Conservation (phyloP, 2,888 invertebrate species). For the Lottia gigantea region DNA sequence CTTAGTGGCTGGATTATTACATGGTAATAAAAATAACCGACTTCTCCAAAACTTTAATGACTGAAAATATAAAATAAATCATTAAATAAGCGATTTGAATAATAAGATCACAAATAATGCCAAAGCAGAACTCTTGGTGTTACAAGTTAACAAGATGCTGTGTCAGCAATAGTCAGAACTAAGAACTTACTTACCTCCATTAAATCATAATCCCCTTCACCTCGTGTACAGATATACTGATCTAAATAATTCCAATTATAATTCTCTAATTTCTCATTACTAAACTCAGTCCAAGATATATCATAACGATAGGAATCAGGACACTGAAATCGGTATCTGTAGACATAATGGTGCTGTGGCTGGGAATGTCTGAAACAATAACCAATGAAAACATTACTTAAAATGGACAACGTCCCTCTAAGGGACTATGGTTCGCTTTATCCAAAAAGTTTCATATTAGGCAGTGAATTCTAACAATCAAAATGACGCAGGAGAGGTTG, state of each 20-base stretch:
- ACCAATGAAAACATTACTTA: no score
- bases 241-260: conserved; percentile 99
- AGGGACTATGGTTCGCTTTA: no score
- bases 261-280: conserved; percentile 92
- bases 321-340: conserved; percentile 67
- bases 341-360: conserved; percentile 86
- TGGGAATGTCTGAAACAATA: conserved; percentile 83
- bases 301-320: conserved; percentile 76
- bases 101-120: no score
- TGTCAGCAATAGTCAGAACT: neutral
- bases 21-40: conserved; percentile 87
- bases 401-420: no score
- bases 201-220: conserved; percentile 84
- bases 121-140: no score
- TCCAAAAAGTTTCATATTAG: no score
- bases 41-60: conserved; percentile 91
- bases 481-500: no score
- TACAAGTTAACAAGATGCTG: no score
- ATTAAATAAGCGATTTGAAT: no score
- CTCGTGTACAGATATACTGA: conserved; percentile 94
- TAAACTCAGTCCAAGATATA: conserved; percentile 93
- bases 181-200: conserved; percentile 76
- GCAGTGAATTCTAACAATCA: neutral
- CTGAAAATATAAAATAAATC: conserved; percentile 73
- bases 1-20: conserved; percentile 80